A percentile compares a stretch with the other conserved stretches of the same genome.
Evolutionary conservation across 2,113 vertebrate genomes (phyloP).

Genomic region (Seriola aureovittata): DNA sequence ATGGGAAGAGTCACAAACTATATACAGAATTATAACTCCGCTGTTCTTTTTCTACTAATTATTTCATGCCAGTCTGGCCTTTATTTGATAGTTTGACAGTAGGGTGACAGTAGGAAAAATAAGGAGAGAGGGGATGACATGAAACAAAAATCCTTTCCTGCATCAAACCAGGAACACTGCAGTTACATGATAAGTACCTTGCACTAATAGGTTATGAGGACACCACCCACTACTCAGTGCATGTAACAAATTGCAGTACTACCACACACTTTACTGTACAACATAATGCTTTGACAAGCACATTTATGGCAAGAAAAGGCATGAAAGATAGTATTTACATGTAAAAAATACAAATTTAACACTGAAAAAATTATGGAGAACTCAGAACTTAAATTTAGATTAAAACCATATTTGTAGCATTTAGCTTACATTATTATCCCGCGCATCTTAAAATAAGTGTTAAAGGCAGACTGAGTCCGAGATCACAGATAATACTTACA

Average conservation of each 20-base stretch:
- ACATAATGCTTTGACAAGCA: conserved; percentile 9
- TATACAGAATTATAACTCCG: not conserved
- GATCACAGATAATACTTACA: not conserved
- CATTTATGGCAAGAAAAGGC: conserved; percentile 15
- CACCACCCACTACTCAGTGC: not conserved
- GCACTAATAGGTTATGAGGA: not conserved
- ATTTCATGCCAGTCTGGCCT: not conserved
- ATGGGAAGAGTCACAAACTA: not conserved
- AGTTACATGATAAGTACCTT: not conserved
- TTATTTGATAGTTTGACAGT: conserved; percentile 1
- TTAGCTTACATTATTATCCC: conserved; percentile 14
- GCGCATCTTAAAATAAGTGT: not conserved
- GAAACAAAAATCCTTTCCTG: not conserved
- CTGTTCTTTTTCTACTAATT: not conserved
- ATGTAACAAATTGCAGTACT: not conserved
- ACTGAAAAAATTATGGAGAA: not conserved
- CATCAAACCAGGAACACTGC: not conserved
- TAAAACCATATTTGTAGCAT: not conserved
- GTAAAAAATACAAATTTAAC: not conserved
- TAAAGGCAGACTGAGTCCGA: not conserved
- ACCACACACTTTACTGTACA: not conserved
- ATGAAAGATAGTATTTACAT: not conserved
- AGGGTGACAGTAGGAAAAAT: not conserved
- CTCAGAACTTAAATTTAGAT: not conserved
- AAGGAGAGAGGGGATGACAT: not conserved